phyloP scores from a whole-genome alignment of 2,888 invertebrate species.

The Macrophya annulata region DNA sequence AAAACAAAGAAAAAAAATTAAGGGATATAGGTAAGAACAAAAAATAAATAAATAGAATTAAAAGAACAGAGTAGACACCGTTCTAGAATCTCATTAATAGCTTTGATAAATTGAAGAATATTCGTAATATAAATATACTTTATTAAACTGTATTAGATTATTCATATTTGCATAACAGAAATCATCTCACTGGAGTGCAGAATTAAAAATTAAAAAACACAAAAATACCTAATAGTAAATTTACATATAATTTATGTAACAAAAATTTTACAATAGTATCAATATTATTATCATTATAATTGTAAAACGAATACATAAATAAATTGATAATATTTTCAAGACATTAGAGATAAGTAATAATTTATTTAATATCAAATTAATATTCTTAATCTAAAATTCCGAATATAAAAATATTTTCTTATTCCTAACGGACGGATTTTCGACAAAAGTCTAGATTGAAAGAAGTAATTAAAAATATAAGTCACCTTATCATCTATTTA shows the following conservation, averaged over 20 bases:
- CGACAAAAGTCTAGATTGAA: background rate
- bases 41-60: background rate
- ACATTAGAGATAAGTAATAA: background rate
- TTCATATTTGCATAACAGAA: background rate
- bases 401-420: constrained; percentile 24
- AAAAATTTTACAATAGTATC: background rate
- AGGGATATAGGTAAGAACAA: background rate
- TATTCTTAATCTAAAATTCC: background rate
- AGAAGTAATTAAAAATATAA: background rate
- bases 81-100: too few relatives aligned
- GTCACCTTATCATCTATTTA: background rate
- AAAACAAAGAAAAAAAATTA: background rate
- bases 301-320: background rate
- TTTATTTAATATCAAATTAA: background rate
- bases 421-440: background rate
- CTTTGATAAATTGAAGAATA: too few relatives aligned
- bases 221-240: background rate
- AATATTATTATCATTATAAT: background rate
- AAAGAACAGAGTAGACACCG: too few relatives aligned
- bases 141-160: background rate
- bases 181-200: background rate
- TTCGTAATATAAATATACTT: background rate
- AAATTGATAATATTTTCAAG: constrained; percentile 10
- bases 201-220: background rate
- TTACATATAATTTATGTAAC: constrained; percentile 1